Conservation (phyloP, 2,888 invertebrate species). For the Argyresthia goedartella region DNA sequence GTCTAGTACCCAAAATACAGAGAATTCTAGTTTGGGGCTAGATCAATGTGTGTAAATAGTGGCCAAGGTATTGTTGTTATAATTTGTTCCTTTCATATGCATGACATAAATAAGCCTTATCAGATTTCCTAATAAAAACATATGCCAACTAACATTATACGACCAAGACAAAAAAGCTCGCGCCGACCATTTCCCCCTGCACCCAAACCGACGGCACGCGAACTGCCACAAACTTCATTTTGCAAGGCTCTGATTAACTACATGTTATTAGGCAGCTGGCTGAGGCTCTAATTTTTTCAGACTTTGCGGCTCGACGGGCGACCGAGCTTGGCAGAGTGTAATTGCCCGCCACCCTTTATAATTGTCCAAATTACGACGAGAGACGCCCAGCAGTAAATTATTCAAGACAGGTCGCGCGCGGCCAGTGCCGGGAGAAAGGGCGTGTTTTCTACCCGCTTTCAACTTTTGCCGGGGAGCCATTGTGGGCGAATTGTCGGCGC, state of each 20-base stretch:
- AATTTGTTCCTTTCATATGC: too few species aligned
- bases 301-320: constrained; percentile 11
- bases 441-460: not conserved
- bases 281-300: not conserved
- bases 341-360: constrained; percentile 27
- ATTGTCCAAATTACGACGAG: constrained; percentile 34
- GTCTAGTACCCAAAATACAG: too few species aligned
- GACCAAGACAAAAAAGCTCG: too few species aligned
- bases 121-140: too few species aligned
- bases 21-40: too few species aligned
- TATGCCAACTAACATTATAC: too few species aligned
- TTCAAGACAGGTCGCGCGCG: constrained; percentile 21
- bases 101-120: too few species aligned
- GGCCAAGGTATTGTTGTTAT: too few species aligned
- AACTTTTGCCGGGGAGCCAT: not conserved
- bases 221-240: not conserved
- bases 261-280: too few species aligned
- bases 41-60: too few species aligned
- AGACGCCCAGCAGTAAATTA: constrained; percentile 22
- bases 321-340: constrained; percentile 12
- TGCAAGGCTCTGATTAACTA: not conserved
- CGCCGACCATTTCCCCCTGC: too few species aligned
- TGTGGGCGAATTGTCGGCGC: not conserved
- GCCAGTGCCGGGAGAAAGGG: not conserved
- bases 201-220: too few species aligned